These are phyloP conservation scores for Rhizoglyphus robini DNA, from an alignment of 1,140 invertebrate genomes.

Conservation along the genomic window DNA sequence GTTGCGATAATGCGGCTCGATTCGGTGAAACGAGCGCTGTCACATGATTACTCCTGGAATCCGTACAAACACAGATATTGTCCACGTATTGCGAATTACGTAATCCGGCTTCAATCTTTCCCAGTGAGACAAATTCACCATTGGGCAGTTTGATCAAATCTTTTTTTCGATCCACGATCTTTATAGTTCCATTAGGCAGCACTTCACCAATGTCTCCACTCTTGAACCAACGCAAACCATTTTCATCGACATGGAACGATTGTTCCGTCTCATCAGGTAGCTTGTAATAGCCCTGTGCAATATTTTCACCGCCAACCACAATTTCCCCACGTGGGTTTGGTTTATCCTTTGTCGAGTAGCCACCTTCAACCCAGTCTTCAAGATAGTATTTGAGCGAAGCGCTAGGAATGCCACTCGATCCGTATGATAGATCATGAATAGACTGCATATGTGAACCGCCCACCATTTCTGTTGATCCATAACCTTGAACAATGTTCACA, in stretches of 20 bases:
- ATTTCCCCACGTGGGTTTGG: slow-evolving; percentile 85
- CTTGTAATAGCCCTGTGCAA: slow-evolving; percentile 87
- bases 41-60: slow-evolving; percentile 62
- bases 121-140: slow-evolving; percentile 60
- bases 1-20: slow-evolving; percentile 44
- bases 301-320: slow-evolving; percentile 71
- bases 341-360: slow-evolving; percentile 74
- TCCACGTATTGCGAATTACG: slow-evolving; percentile 85
- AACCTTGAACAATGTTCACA: slow-evolving; percentile 50
- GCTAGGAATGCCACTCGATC: slow-evolving; percentile 60
- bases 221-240: slow-evolving; percentile 75
- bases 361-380: slow-evolving; percentile 25
- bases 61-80: slow-evolving; percentile 86
- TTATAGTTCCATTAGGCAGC: slow-evolving; percentile 76
- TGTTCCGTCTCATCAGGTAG: slow-evolving; percentile 72
- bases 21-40: slow-evolving; percentile 84
- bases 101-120: slow-evolving; percentile 54
- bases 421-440: slow-evolving; percentile 41
- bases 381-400: slow-evolving; percentile 60
- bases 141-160: slow-evolving; percentile 91
- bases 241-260: slow-evolving; percentile 60
- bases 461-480: slow-evolving; percentile 53
- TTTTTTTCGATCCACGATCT: slow-evolving; percentile 70
- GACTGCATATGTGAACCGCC: slow-evolving; percentile 83
- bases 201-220: slow-evolving; percentile 93